phyloP scores from a whole-genome alignment of 1,140 invertebrate genomes.

The Schlechtendalia chinensis region DNA sequence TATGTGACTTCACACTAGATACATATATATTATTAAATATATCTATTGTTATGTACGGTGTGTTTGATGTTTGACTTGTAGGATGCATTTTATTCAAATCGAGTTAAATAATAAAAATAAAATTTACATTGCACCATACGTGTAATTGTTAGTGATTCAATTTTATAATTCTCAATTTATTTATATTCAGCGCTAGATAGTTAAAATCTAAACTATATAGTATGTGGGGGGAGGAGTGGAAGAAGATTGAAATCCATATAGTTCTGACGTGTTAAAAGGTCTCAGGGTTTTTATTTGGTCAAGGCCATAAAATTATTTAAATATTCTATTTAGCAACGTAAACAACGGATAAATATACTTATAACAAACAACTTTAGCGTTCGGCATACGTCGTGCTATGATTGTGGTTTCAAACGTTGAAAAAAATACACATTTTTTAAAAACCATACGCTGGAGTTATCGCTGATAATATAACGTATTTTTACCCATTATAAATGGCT shows the following conservation, averaged over 20 bases:
- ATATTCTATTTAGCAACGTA: neutral
- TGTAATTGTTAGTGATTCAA: neutral
- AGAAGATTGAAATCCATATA: neutral
- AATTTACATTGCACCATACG: neutral
- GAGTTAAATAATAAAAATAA: neutral
- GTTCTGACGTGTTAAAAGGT: neutral
- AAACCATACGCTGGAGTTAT: too few relatives aligned
- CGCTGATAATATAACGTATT: too few relatives aligned
- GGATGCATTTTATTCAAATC: neutral
- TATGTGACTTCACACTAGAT: neutral
- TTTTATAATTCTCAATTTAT: neutral
- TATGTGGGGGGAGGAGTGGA: neutral
- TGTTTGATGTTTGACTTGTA: neutral
- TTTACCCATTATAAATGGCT: neutral
- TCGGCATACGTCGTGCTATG: too few relatives aligned
- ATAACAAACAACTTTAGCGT: too few relatives aligned
- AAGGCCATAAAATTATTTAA: neutral
- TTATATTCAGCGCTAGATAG: neutral
- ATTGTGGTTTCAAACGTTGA: too few relatives aligned
- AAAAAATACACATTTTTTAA: too few relatives aligned
- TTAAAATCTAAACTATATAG: too few relatives aligned
- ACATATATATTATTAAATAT: too few relatives aligned
- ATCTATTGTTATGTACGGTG: neutral
- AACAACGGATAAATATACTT: neutral
- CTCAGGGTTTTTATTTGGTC: neutral